Percentiles rank a stretch among this genome's conserved stretches.
Evolutionary conservation across 2,113 vertebrate genomes (phyloP).

Genomic region (Oncorhynchus kisutch): DNA sequence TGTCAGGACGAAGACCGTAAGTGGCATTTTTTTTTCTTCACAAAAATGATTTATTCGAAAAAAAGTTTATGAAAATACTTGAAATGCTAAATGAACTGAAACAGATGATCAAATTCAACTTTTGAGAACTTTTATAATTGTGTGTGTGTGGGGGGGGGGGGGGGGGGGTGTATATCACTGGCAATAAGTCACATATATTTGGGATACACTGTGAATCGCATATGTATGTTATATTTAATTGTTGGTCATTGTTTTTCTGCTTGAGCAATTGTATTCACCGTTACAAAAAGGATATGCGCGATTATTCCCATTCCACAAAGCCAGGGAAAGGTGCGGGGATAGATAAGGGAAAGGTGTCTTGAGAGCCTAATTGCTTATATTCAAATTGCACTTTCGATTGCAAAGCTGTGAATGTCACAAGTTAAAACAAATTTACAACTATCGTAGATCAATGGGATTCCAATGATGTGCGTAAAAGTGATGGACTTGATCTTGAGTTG

Average conservation of each 20-base stretch:
- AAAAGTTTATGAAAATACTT: not conserved
- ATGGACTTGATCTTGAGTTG: conserved; percentile 1
- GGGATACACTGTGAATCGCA: not conserved
- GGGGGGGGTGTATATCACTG: not conserved
- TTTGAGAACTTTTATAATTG: not conserved
- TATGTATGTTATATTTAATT: not conserved
- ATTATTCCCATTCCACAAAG: too few species aligned
- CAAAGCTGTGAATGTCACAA: not conserved
- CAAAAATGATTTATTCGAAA: not conserved
- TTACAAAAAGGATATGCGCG: not conserved
- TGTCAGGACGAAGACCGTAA: conserved; percentile 81
- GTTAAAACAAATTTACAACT: not conserved
- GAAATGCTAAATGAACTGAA: not conserved
- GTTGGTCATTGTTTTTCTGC: not conserved
- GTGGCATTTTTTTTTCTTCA: conserved; percentile 57
- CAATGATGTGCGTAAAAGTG: conserved; percentile 41
- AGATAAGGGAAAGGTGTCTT: not conserved
- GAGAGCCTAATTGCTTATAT: not conserved
- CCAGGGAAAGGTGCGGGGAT: too few species aligned
- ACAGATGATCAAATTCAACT: not conserved
- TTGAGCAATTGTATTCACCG: not conserved
- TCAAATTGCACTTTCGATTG: not conserved
- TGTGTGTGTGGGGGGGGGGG: too few species aligned
- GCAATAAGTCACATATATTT: not conserved
- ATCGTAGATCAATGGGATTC: not conserved